These are phyloP conservation scores for Rhagium mordax DNA, from an alignment of 2,888 invertebrate genomes.

Conservation along the genomic window DNA sequence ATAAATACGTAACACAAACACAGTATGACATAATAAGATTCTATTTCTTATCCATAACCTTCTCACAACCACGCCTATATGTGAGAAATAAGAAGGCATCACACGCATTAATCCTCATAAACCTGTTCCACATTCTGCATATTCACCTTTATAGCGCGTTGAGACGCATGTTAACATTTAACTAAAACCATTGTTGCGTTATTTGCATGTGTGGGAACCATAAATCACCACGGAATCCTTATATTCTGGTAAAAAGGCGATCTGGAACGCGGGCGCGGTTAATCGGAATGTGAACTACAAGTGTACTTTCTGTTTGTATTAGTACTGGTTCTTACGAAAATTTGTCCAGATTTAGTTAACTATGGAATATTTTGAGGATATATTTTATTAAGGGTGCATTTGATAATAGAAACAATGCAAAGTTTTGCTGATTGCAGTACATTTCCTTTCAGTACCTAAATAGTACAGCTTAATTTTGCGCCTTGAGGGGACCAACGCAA, in stretches of 20 bases:
- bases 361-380: too few relatives aligned
- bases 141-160: slow-evolving; percentile 21
- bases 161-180: slow-evolving; percentile 43
- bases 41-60: neutral
- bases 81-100: slow-evolving; percentile 10
- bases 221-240: slow-evolving; percentile 45
- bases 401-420: too few relatives aligned
- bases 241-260: slow-evolving; percentile 42
- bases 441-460: too few relatives aligned
- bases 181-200: slow-evolving; percentile 43
- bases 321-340: slow-evolving; percentile 8
- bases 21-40: too few relatives aligned
- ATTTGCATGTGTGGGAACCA: slow-evolving; percentile 46
- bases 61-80: slow-evolving; percentile 11
- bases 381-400: neutral
- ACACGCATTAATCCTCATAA: slow-evolving; percentile 21
- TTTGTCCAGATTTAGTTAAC: too few relatives aligned
- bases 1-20: too few relatives aligned
- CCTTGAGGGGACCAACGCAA: too few relatives aligned
- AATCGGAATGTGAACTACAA: slow-evolving; percentile 44
- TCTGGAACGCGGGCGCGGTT: slow-evolving; percentile 45
- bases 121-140: slow-evolving; percentile 19
- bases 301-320: slow-evolving; percentile 37
- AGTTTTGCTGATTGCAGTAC: too few relatives aligned
- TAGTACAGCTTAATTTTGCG: too few relatives aligned